These are phyloP conservation scores for Nautilus pompilius DNA, from an alignment of 1,140 invertebrate species.

Conservation along the genomic window DNA sequence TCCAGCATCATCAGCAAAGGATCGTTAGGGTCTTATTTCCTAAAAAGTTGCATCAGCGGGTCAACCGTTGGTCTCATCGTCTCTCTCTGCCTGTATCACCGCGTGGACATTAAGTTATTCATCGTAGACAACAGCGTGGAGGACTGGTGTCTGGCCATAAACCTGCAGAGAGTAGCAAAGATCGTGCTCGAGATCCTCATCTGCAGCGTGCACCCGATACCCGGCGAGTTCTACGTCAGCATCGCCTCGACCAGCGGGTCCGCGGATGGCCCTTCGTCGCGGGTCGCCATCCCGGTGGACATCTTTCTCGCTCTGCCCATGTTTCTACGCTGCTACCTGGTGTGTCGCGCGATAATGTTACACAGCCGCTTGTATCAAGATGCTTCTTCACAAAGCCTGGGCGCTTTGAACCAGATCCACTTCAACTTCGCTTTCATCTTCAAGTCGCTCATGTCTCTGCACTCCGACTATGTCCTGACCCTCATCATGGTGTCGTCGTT, in stretches of 20 bases:
- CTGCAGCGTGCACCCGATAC: slow-evolving; percentile 50
- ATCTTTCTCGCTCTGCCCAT: slow-evolving; percentile 50
- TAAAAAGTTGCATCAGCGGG: slow-evolving; percentile 42
- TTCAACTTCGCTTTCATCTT: slow-evolving; percentile 54
- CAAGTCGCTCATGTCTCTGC: slow-evolving; percentile 54
- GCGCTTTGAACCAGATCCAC: slow-evolving; percentile 51
- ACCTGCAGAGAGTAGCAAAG: slow-evolving; percentile 20
- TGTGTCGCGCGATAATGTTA: slow-evolving; percentile 47
- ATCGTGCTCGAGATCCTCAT: slow-evolving; percentile 44
- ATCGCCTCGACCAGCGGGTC: not conserved
- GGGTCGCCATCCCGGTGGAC: slow-evolving; percentile 34
- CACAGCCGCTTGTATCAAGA: slow-evolving; percentile 51
- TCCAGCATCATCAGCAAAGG: slow-evolving; percentile 21
- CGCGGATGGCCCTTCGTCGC: not conserved
- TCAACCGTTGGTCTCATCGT: slow-evolving; percentile 43
- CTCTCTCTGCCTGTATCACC: slow-evolving; percentile 43
- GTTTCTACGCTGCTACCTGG: slow-evolving; percentile 50
- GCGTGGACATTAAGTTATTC: slow-evolving; percentile 42
- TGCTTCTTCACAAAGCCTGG: slow-evolving; percentile 51
- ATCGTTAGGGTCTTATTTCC: slow-evolving; percentile 25
- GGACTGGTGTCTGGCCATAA: slow-evolving; percentile 47
- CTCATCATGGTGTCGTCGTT: slow-evolving; percentile 45
- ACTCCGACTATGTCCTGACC: slow-evolving; percentile 49
- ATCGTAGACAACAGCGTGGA: slow-evolving; percentile 51
- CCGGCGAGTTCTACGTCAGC: slow-evolving; percentile 28